These are phyloP conservation scores for Drosophila orosa DNA, from an alignment of 1,140 invertebrate genomes.

Conservation along the genomic window DNA sequence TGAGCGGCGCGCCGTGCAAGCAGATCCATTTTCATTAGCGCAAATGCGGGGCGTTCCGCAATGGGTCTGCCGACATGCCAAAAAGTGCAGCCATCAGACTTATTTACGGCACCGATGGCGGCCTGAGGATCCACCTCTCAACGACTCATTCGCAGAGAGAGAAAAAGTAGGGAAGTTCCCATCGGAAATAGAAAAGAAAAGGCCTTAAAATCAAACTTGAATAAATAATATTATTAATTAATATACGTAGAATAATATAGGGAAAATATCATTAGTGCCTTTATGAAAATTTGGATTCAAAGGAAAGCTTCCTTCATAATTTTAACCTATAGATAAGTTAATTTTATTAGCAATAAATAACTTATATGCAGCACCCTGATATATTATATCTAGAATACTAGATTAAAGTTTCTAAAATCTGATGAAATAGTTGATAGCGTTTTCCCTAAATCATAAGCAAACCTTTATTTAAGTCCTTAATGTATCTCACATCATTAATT, in stretches of 20 bases:
- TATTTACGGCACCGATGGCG: constrained; percentile 68
- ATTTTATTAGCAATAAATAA: no score
- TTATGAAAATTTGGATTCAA: no score
- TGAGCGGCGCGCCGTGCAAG: constrained; percentile 18
- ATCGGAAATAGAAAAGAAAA: not conserved
- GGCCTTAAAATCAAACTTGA: not conserved
- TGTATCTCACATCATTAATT: not conserved
- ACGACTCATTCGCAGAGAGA: constrained; percentile 1
- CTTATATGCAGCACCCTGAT: no score
- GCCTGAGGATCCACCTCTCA: constrained; percentile 24
- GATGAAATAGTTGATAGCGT: no score
- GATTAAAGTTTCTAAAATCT: no score
- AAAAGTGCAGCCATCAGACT: constrained; percentile 75
- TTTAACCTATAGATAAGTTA: no score
- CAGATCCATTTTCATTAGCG: constrained; percentile 74
- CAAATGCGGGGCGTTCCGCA: constrained; percentile 61
- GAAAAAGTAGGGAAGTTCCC: not conserved
- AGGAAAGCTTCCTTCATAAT: no score
- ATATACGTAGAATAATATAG: no score
- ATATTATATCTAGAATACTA: no score
- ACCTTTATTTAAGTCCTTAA: no score
- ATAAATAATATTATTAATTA: not conserved
- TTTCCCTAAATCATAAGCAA: no score
- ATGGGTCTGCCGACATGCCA: constrained; percentile 62
- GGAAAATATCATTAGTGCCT: no score